Evolutionary conservation across 2,888 invertebrate species (phyloP), one percentile per base, ranked within the genome.

Genomic region (Tachina grossa): DNA sequence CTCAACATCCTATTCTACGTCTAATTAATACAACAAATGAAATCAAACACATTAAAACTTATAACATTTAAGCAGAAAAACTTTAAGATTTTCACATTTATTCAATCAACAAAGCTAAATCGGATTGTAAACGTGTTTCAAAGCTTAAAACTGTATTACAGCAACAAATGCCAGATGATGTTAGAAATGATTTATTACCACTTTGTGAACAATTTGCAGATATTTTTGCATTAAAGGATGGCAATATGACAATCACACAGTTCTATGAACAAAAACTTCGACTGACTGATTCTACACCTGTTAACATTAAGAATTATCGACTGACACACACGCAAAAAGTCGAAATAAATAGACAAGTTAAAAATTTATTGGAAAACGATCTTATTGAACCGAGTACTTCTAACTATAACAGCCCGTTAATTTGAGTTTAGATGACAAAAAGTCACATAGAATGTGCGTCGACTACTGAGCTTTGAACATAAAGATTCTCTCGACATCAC

Each of bases 181-280:
- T 39, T 6, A 47, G 16, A 5, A 10, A 68, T 0, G 13, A 39
- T 39, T 16, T 51, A 16, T 31, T 68, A 45, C 51, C 49, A 19
- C 1, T 51, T 14, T 51, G 31, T 49, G 41, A 53, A 6, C 9
- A 53, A 16, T 68, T 49, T 41, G n/a, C 68, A 1, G 53, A 68
- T 41, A 51, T 68, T 16, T 68, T 68, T 11, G 16, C 39, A 5
- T 14, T 61, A n/a, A 71, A 71, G n/a, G 41, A 41, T 5, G 57
- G 57, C 14, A 76, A 66, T 6, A 66, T 76, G 19, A 55, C 76
- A 13, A 41, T 39, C 2, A 57, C 45, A 39, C 68, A 77, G 14
- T 66, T 66, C 68, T 77, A 77, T 14, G 49, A 57, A 19, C 77
- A 77, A n/a, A 57, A 59, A 9, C 13, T 77, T 1, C 66, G 77